Percentiles rank a stretch among this genome's conserved stretches.
Conservation (phyloP, 2,797 vertebrate species). For the Pachyuromys duprasi region DNA sequence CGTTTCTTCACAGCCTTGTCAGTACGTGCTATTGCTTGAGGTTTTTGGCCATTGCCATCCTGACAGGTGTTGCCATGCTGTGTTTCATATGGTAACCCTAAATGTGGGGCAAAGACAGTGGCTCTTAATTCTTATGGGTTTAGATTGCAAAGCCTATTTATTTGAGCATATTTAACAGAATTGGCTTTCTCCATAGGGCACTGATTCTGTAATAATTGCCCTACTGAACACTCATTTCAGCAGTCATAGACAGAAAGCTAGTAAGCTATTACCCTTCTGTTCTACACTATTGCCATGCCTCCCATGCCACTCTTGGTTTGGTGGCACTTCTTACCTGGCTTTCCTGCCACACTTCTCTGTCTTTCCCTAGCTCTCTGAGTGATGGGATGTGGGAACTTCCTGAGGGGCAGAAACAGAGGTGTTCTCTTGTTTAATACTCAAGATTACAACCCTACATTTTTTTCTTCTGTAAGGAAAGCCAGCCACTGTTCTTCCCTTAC, state of each 20-base stretch:
- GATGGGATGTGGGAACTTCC: background rate
- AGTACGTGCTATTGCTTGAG: too few species aligned
- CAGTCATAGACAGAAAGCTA: background rate
- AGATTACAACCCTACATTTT: background rate
- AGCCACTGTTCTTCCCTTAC: background rate
- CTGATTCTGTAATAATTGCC: background rate
- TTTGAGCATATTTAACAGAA: background rate
- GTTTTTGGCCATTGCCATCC: too few species aligned
- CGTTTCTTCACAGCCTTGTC: too few species aligned
- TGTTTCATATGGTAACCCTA: background rate
- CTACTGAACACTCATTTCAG: background rate
- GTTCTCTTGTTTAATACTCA: background rate
- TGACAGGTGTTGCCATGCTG: too few species aligned
- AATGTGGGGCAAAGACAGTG: background rate
- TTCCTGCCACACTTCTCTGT: background rate
- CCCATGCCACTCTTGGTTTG: background rate
- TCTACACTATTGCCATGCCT: background rate
- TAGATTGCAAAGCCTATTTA: background rate
- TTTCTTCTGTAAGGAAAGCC: conserved; percentile 36
- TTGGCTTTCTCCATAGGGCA: background rate
- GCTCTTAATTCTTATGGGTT: background rate
- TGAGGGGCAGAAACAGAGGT: background rate
- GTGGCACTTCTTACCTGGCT: background rate
- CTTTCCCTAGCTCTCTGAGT: background rate
- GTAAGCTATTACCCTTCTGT: background rate